Conservation (phyloP, 1,140 invertebrate species). For the Diuraphis noxia region DNA sequence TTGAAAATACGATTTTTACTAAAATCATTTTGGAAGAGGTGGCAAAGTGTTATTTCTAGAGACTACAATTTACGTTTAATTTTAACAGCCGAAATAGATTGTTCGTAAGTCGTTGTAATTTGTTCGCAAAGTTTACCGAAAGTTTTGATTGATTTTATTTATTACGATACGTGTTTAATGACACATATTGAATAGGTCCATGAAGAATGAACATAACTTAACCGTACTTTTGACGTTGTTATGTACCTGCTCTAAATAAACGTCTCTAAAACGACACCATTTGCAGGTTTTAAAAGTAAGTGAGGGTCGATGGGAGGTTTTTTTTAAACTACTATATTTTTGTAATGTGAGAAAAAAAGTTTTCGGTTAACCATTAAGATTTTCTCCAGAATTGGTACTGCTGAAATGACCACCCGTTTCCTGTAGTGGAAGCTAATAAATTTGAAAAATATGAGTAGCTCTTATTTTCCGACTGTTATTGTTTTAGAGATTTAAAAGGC, state of each 20-base stretch:
- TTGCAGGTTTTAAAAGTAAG: not conserved
- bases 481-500: conserved; percentile 1
- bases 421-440: not conserved
- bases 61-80: not conserved
- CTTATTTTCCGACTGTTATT: conserved; percentile 10
- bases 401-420: not conserved
- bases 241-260: not conserved
- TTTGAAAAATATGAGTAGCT: conserved; percentile 9
- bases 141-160: not conserved
- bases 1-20: not conserved
- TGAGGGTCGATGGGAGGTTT: not conserved
- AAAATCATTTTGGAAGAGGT: not conserved
- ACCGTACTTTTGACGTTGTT: not conserved
- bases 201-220: not conserved
- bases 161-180: not conserved
- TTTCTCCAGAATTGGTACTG: not conserved
- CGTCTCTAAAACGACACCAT: not conserved
- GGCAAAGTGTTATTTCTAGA: not conserved
- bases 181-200: not conserved
- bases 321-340: not conserved
- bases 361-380: conserved; percentile 18
- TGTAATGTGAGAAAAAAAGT: not conserved
- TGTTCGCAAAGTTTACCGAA: not conserved
- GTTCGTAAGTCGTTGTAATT: not conserved
- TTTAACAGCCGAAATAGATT: not conserved